Conservation (phyloP, 1,140 invertebrate genomes). For the Diplogasteroides magnus region DNA sequence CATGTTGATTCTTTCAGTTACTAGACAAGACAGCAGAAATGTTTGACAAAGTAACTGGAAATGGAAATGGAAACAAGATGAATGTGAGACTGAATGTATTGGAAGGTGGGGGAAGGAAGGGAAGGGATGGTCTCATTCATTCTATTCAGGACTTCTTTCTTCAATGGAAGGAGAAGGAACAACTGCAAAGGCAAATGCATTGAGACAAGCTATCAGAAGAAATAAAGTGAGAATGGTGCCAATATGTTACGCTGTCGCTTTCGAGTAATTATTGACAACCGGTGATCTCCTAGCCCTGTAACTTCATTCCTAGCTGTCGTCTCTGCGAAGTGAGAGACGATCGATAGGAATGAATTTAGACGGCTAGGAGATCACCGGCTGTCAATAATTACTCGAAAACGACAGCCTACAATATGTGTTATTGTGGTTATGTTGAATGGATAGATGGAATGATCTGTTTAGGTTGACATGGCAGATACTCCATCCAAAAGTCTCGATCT, state of each 20-base stretch:
- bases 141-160: neutral
- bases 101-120: conserved; percentile 8
- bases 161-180: neutral
- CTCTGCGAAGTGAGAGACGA: too few species aligned
- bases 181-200: conserved; percentile 19
- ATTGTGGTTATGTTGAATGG: too few species aligned
- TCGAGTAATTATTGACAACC: too few species aligned
- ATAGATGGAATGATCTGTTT: too few species aligned
- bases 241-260: conserved; percentile 11
- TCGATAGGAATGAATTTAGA: too few species aligned
- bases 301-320: too few species aligned
- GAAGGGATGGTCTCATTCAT: neutral
- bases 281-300: too few species aligned
- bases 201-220: conserved; percentile 21
- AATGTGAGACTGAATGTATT: neutral
- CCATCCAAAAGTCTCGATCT: neutral
- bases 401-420: too few species aligned
- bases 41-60: conserved; percentile 3
- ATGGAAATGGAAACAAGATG: conserved; percentile 10
- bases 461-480: neutral
- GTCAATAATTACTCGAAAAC: too few species aligned
- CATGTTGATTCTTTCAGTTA: too few species aligned
- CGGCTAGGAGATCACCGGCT: too few species aligned
- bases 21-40: too few species aligned
- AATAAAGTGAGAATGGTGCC: conserved; percentile 23